phyloP scores from a whole-genome alignment of 37 sponge, comb jelly and placozoan species.

The Oscarella lobularis region DNA sequence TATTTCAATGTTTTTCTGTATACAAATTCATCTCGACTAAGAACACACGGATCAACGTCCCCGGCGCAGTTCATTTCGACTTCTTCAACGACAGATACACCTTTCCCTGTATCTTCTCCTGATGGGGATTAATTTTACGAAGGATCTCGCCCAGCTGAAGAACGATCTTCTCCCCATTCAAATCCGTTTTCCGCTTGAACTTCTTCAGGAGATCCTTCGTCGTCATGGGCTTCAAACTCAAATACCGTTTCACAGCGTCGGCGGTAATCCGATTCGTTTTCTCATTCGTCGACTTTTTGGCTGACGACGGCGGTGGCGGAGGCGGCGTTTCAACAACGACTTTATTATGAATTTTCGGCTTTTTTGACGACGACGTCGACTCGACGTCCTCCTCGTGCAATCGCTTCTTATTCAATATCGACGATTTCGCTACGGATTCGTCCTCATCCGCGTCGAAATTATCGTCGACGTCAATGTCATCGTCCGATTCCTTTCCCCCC shows the following conservation, averaged over 20 bases:
- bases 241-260: slow-evolving; percentile 62
- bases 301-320: not conserved
- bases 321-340: not conserved
- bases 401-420: not conserved
- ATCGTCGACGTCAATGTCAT: too few relatives aligned
- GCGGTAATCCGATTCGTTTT: slow-evolving; percentile 25
- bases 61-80: too few relatives aligned
- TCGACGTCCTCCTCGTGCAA: not conserved
- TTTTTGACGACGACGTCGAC: not conserved
- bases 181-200: slow-evolving; percentile 59
- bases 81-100: slow-evolving; percentile 34
- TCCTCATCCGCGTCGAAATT: not conserved
- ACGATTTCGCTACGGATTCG: not conserved
- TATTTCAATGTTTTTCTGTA: too few relatives aligned
- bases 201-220: slow-evolving; percentile 72
- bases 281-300: not conserved
- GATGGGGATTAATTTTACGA: slow-evolving; percentile 32
- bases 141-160: slow-evolving; percentile 35
- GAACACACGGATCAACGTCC: too few relatives aligned
- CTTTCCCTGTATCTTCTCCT: slow-evolving; percentile 41
- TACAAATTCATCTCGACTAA: too few relatives aligned
- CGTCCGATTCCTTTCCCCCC: too few relatives aligned
- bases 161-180: slow-evolving; percentile 49
- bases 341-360: not conserved
- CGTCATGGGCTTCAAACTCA: slow-evolving; percentile 65